These are phyloP conservation scores for Schizopygopsis malacanthus DNA, from an alignment of 2,797 vertebrate species.

Conservation along the genomic window DNA sequence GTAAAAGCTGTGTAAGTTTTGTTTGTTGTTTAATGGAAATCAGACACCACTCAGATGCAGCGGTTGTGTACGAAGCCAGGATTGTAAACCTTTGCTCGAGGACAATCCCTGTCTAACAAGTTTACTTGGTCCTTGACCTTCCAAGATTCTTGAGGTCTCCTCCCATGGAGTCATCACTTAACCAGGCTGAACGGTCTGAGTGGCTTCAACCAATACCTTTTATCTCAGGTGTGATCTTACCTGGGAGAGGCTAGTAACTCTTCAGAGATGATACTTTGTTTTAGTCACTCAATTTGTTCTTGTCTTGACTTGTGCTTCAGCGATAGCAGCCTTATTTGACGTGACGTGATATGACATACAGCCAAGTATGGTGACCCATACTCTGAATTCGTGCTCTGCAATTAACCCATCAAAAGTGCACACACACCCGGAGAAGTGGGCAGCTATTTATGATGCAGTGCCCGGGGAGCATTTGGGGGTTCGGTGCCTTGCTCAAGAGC, in stretches of 20 bases:
- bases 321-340: neutral
- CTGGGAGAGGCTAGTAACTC: conserved; percentile 44
- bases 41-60: conserved; percentile 20
- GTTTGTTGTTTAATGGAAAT: neutral
- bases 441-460: too few relatives aligned
- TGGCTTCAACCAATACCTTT: conserved; percentile 47
- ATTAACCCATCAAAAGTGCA: too few relatives aligned
- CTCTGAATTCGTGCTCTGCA: too few relatives aligned
- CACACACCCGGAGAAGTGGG: too few relatives aligned
- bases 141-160: conserved; percentile 43
- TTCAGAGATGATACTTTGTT: neutral
- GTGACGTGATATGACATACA: too few relatives aligned
- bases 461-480: too few relatives aligned
- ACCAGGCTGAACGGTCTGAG: conserved; percentile 39
- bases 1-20: conserved; percentile 1
- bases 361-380: too few relatives aligned
- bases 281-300: neutral
- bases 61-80: conserved; percentile 41
- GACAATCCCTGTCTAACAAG: conserved; percentile 59
- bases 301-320: neutral
- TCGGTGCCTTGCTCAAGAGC: too few relatives aligned
- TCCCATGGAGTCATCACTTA: conserved; percentile 48
- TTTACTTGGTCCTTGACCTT: conserved; percentile 45
- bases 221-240: conserved; percentile 49
- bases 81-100: conserved; percentile 48